These are phyloP conservation scores for Phymastichus coffea DNA, from an alignment of 1,140 invertebrate species.

Conservation along the genomic window DNA sequence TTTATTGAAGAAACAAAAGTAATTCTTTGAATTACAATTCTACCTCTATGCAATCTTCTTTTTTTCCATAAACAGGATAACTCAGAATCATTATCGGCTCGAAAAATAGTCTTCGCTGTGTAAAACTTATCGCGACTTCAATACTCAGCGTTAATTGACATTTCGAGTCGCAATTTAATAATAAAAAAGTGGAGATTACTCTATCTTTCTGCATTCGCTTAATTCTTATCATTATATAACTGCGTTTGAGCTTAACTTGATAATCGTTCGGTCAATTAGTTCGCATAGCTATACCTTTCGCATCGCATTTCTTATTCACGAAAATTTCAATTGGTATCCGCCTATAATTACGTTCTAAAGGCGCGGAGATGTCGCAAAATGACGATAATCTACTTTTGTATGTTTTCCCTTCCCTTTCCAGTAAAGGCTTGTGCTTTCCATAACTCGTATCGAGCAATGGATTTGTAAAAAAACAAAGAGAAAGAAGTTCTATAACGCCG, in stretches of 20 bases:
- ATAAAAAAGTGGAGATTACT: slow-evolving; percentile 29
- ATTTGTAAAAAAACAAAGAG: slow-evolving; percentile 21
- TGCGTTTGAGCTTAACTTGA: slow-evolving; percentile 15
- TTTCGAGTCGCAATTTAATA: slow-evolving; percentile 11
- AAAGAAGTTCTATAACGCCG: slow-evolving; percentile 19
- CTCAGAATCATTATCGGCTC: neutral
- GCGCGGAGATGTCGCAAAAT: slow-evolving; percentile 16
- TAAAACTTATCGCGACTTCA: slow-evolving; percentile 5
- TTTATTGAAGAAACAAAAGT: slow-evolving; percentile 3
- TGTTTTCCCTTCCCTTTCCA: neutral
- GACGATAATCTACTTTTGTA: slow-evolving; percentile 10
- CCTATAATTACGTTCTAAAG: slow-evolving; percentile 18
- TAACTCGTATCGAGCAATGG: neutral
- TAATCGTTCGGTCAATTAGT: slow-evolving; percentile 12
- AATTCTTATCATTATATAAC: slow-evolving; percentile 25
- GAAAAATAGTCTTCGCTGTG: slow-evolving; percentile 6
- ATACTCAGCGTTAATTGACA: slow-evolving; percentile 27
- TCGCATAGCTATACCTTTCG: slow-evolving; percentile 7
- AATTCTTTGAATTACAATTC: neutral
- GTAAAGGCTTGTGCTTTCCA: slow-evolving; percentile 13
- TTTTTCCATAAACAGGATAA: neutral
- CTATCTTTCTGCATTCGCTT: slow-evolving; percentile 7
- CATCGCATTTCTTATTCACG: neutral
- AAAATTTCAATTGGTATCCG: slow-evolving; percentile 2
- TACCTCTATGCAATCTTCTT: neutral